Base-by-base conservation (phyloP, 2,113 vertebrate genomes). In the Geococcyx californianus region DNA sequence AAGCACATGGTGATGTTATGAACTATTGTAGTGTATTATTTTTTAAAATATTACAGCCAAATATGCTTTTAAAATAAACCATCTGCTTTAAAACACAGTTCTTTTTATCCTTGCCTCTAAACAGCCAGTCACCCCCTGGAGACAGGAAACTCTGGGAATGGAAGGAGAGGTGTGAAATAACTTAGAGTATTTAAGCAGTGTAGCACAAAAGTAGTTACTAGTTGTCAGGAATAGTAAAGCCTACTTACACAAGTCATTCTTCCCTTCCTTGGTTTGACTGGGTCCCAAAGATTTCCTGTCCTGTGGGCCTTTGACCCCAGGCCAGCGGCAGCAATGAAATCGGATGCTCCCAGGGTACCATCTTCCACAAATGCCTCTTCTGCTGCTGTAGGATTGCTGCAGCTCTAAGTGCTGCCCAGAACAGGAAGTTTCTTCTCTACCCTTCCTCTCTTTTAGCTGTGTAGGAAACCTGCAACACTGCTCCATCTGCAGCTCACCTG, bases 141-240 rank as follows among this genome's bases (percentile, higher is more conserved):
- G 90, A 82, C 56, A 91, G 93, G 84, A 95, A 95, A 63, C 69
- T 72, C 87, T 3, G 16, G 59, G 74, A 82, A 72, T 23, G 25
- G 80, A 86, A 89, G 59, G 79, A 92, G 91, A 95, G 84, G 96
- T 97, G 93, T 96, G 95, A 96, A 97, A 87, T 82, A 68, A 79
- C 94, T 93, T 92, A 87, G 87, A 93, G 60, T 94, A 90, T 84
- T 93, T 93, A 94, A 59, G 74, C 25, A 45, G 25, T 0, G 17
- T 20, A 69, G 47, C 60, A 89, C 60, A 93, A 84, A 31, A 25
- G 21, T 44, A 75, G 92, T 69, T 89, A 89, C 84, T 73, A 51
- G 38, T 45, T 75, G 52, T 87, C 87, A 68, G 89, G 84, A 89
- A 84, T 55, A 94, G 87, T 42, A 87, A 94, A 75, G 40, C 42